Base-by-base conservation (phyloP, 2,888 invertebrate genomes). In the Imbricaverruca yamaguchii region DNA sequence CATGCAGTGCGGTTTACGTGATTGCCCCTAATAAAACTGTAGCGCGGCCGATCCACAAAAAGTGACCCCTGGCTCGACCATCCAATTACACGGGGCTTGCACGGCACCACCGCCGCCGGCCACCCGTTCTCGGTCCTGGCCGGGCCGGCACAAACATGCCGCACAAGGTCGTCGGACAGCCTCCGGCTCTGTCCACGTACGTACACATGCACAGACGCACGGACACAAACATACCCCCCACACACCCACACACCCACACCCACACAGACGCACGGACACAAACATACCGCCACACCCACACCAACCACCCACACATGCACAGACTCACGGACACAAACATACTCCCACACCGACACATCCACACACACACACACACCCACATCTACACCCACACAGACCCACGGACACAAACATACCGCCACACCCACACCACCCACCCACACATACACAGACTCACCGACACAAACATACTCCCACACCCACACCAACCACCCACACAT, bases 11-110 rank as follows among this genome's bases (percentile, higher is more conserved):
- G 15, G 74, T 74, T 74, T 74, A 74, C 74, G 74, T 74, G 74
- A 74, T 74, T 74, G 55, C 74, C 74, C 55, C 21, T 55, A 74
- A 74, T 74, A 74, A 74, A 74, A 74, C 74, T 74, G 74, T 53
- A 23, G 69, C 69, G 69, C 63, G 74, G 11, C 53, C 74, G 23
- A 21, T 21, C 53, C 21, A 74, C 74, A 74, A 74, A 74, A 74
- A 74, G 55, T 74, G 74, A 74, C 74, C 74, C 74, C 21, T 55
- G 74, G 11, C 55, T 53, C 53, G 39, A 3, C 18, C 74, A 55
- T 74, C 74, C 74, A 74, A 74, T 74, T 74, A 74, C 74, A 74
- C 53, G 21, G 55, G 11, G 74, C 21, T 55, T 2, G 74, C 23
- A 13, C 39, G 69, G 10, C 11, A 39, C 13, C 69, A 12, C 7